phyloP scores from a whole-genome alignment of 1,140 invertebrate species.

The Heliconius nattereri region DNA sequence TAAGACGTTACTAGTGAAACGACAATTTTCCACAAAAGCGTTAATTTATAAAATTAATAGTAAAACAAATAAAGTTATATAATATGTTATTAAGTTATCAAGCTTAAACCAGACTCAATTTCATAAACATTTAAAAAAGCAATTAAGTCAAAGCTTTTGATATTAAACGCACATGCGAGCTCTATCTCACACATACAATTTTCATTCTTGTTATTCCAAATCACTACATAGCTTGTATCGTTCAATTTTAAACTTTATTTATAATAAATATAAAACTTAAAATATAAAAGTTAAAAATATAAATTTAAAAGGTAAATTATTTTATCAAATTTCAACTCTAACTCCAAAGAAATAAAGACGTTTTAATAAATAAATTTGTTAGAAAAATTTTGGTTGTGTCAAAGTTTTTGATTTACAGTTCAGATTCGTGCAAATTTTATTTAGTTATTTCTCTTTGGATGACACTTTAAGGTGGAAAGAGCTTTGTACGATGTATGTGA shows the following conservation, averaged over 20 bases:
- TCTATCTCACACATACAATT: constrained; percentile 22
- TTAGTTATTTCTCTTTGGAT: constrained; percentile 2
- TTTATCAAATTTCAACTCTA: not conserved
- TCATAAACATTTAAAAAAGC: not conserved
- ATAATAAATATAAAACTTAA: not conserved
- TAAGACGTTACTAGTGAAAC: too few relatives aligned
- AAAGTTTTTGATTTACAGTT: constrained; percentile 26
- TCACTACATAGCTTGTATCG: not conserved
- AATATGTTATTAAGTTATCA: not conserved
- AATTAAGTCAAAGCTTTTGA: constrained; percentile 7
- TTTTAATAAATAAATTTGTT: not conserved
- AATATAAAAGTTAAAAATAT: not conserved
- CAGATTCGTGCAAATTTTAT: constrained; percentile 7
- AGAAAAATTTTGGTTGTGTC: not conserved
- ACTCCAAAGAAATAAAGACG: not conserved
- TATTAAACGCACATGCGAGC: constrained; percentile 17
- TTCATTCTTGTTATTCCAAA: constrained; percentile 20
- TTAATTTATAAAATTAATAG: too few relatives aligned
- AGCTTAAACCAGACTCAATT: not conserved
- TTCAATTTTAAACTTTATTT: constrained; percentile 14
- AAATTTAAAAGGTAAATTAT: not conserved
- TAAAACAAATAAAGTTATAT: not conserved
- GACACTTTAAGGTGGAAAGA: not conserved
- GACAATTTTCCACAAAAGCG: too few relatives aligned
- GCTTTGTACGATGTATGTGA: not conserved